Conservation (phyloP, 1,140 invertebrate species). For the Lethrus apterus region DNA sequence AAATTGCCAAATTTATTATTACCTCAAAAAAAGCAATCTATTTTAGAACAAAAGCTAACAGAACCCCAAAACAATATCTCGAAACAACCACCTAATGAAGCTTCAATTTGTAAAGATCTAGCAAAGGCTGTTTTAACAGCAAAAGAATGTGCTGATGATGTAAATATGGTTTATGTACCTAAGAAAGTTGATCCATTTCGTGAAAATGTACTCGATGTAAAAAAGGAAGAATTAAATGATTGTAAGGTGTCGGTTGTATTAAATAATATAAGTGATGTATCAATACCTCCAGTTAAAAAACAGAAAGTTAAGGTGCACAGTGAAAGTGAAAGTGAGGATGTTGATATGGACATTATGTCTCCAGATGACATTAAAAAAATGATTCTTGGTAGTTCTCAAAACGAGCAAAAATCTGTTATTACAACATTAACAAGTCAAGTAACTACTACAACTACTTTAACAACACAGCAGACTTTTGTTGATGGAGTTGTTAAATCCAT, state of each 20-base stretch:
- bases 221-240: conserved; percentile 44
- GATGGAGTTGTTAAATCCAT: conserved; percentile 41
- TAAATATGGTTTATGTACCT: conserved; percentile 40
- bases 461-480: conserved; percentile 37
- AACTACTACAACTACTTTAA: conserved; percentile 42
- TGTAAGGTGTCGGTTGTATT: conserved; percentile 37
- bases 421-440: conserved; percentile 29
- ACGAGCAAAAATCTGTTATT: conserved; percentile 18
- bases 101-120: conserved; percentile 50
- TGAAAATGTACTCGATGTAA: conserved; percentile 40
- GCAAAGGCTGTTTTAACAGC: conserved; percentile 50
- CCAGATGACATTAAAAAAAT: conserved; percentile 36
- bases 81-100: conserved; percentile 21
- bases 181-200: conserved; percentile 24
- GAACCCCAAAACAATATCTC: conserved; percentile 28
- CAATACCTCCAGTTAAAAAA: conserved; percentile 25
- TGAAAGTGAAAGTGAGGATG: conserved; percentile 22
- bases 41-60: conserved; percentile 46
- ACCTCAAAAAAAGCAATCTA: conserved; percentile 39
- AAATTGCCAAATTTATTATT: conserved; percentile 31
- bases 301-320: conserved; percentile 20
- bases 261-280: conserved; percentile 9
- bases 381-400: conserved; percentile 25
- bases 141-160: conserved; percentile 47
- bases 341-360: conserved; percentile 31